Base-by-base conservation (phyloP, 23 tunicate genomes). In the Trididemnum clinides region DNA sequence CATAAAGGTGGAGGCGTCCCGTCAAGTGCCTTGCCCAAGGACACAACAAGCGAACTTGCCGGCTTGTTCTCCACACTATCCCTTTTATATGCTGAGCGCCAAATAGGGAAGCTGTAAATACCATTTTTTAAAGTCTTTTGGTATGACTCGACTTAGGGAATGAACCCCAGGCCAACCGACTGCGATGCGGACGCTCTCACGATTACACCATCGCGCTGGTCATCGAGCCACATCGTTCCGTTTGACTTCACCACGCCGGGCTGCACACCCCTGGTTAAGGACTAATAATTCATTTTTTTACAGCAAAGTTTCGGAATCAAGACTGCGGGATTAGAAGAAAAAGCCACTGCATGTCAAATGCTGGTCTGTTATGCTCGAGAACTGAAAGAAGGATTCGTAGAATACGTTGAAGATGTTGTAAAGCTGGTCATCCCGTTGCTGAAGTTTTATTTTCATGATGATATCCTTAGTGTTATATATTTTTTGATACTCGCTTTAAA, bases 371-470 rank as follows among this genome's bases (percentile, higher is more conserved):
- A 97, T 58, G 99, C 99, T 30, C 89, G 93, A 1, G 97, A 97
- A 64, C 72, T 97, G 51, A 94, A 94, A 57, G 97, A 94, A 82
- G 94, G 91, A 33, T 97, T 97, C 49, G 99, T 64, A 15, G 90
- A 92, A 0, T 97, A 97, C 59, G 91, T 95, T 27, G 97, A 92
- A 30, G 91, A 92, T 34, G 99, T 97, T 34, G 95, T 94, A n/a
- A 88, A 97, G 82, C 82, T 97, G 88, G 92, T 97, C 97, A 95
- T 92, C 32, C 99, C 99, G 7, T 72, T 97, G 76, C 91, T 97
- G 71, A 97, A 97, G 84, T 97, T 97, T 81, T 97, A 94, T 66
- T 97, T 97, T 50, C 99, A 97, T 78, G 99, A 97, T 85, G 91
- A 88, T 86, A 88, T 91, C 90, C 95, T 91, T 86, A 85, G 37